Base-by-base conservation (phyloP, 2,113 vertebrate genomes). In the Siniperca chuatsi region DNA sequence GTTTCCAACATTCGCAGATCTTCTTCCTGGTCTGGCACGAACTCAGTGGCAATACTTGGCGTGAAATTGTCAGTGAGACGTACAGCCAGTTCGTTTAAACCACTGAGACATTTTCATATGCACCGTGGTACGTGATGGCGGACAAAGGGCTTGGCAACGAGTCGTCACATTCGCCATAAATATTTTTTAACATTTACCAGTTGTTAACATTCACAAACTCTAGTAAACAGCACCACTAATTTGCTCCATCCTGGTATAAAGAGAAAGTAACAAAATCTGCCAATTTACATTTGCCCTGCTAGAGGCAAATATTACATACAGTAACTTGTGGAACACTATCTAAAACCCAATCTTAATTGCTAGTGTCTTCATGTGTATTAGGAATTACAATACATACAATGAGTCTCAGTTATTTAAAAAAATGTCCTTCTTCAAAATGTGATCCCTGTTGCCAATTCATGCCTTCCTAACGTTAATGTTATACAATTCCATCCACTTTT, bases 1-100 rank as follows among this genome's bases (percentile, higher is more conserved):
- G 50, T 72, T 79, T 66, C 75, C 46, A 73, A 21, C 67, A 23
- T 84, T 62, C 15, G 33, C 66, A 70, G 75, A 73, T 77, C n/a
- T n/a, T 64, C 35, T 50, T 8, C 1, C 44, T 44, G 35, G 11
- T 1, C 42, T 70, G 65, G 20, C 29, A 64, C 35, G 75, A 42
- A 33, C 23, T 52, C 35, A 25, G 40, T n/a, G 12, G 44, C 46
- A 52, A 70, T 33, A 13, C 13, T 21, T n/a, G 13, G 18, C 15
- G 15, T 67, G 58, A 15, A 66, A 82, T 0, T 33, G n/a, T 61
- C 62, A 64, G 5, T 10, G 55, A 64, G 55, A 55, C 18, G 3
- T 65, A 20, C 35, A 55, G 73, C 16, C 33, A 29, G 66, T 66
- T 4, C 8, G 9, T 69, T 75, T 40, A 21, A 57, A 55, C 21